Conservation (phyloP, 2,888 invertebrate genomes). For the Euzophera pinguis region DNA sequence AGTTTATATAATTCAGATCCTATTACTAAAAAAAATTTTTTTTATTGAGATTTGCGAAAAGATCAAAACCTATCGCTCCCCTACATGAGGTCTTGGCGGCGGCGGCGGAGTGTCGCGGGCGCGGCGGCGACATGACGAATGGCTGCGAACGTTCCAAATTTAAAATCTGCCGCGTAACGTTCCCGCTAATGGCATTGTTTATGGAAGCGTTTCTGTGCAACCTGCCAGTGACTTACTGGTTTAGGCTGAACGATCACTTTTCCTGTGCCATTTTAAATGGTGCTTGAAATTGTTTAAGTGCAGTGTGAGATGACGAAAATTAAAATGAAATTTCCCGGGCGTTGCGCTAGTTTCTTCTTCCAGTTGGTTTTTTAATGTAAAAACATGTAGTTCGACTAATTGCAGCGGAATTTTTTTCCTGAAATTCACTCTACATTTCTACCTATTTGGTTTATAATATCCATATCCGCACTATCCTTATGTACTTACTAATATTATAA, state of each 20-base stretch:
- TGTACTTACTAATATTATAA: too few relatives aligned
- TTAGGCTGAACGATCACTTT: constrained; percentile 47
- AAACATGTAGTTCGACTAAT: too few relatives aligned
- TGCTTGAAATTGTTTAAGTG: constrained; percentile 55
- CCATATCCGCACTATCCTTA: too few relatives aligned
- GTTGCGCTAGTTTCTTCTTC: too few relatives aligned
- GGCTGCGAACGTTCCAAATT: constrained; percentile 72
- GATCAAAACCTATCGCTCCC: constrained; percentile 36
- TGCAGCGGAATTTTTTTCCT: too few relatives aligned
- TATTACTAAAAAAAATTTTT: too few relatives aligned
- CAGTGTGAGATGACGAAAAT: constrained; percentile 13
- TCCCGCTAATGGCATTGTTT: constrained; percentile 76
- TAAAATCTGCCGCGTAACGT: constrained; percentile 78
- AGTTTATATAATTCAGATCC: too few relatives aligned
- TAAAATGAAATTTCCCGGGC: background rate
- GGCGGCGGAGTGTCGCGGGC: constrained; percentile 64
- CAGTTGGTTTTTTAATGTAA: too few relatives aligned
- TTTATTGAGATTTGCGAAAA: constrained; percentile 30
- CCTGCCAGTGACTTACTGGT: constrained; percentile 68
- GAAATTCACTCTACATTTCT: too few relatives aligned
- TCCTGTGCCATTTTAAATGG: constrained; percentile 50
- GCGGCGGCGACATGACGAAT: constrained; percentile 76
- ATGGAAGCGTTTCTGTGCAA: constrained; percentile 58
- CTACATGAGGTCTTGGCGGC: constrained; percentile 38
- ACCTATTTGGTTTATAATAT: too few relatives aligned